Evolutionary conservation across 2,113 vertebrate genomes (phyloP).

Genomic region (Scalopus aquaticus): DNA sequence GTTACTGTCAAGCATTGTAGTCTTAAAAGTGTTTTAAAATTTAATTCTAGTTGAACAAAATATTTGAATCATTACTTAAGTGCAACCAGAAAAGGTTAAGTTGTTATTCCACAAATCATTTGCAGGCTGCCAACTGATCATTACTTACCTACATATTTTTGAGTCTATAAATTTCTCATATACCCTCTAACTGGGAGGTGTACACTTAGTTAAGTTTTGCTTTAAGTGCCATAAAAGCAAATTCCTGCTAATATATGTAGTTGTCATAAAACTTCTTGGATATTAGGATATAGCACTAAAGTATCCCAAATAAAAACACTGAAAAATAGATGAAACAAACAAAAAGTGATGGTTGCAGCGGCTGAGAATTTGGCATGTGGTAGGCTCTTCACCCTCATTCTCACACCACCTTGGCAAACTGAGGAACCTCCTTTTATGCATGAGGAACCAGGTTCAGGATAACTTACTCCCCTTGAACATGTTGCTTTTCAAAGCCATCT

Average conservation of each 20-base stretch:
- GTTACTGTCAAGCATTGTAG: neutral
- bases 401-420: neutral
- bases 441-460: neutral
- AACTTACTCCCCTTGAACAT: neutral
- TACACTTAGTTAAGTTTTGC: neutral
- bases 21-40: conserved; percentile 37
- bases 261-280: neutral
- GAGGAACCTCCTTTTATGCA: neutral
- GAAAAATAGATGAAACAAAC: neutral
- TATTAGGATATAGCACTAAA: neutral
- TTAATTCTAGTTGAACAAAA: neutral
- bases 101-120: neutral
- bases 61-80: neutral
- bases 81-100: neutral
- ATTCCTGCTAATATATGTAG: neutral
- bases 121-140: neutral
- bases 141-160: neutral
- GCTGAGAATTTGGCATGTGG: neutral
- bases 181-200: neutral
- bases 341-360: neutral
- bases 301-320: neutral
- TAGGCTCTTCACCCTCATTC: neutral
- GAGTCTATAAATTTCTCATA: neutral
- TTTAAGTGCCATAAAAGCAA: conserved; percentile 15
- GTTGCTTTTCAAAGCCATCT: neutral